Conservation (phyloP, 2,888 invertebrate genomes). For the Eupeodes luniger region DNA sequence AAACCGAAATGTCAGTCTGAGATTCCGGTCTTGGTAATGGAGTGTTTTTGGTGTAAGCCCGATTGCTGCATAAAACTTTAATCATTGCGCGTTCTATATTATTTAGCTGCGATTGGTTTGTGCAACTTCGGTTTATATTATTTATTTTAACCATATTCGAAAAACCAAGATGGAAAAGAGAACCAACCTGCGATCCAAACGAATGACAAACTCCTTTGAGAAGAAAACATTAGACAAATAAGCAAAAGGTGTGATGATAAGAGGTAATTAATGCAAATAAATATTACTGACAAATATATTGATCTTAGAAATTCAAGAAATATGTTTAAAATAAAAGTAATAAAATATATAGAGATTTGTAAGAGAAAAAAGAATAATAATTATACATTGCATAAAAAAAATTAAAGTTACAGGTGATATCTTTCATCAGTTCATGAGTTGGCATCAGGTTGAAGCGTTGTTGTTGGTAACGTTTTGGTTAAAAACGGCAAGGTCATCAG, state of each 20-base stretch:
- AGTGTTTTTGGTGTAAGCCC: no score
- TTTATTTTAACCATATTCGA: no score
- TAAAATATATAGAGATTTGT: neutral
- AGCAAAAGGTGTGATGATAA: constrained; percentile 8
- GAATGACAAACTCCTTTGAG: neutral
- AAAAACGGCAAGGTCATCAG: constrained; percentile 11
- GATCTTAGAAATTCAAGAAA: neutral
- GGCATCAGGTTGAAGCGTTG: neutral
- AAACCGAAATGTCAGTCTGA: no score
- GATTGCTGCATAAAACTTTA: no score
- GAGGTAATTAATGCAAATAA: neutral
- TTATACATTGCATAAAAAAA: neutral
- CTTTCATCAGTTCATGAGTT: neutral
- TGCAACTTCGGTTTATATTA: no score
- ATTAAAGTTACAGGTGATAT: neutral
- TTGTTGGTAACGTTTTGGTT: constrained; percentile 6
- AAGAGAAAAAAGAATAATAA: neutral
- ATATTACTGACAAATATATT: neutral
- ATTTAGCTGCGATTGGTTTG: no score
- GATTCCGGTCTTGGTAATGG: no score
- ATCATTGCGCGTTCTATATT: no score
- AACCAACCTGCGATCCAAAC: no score
- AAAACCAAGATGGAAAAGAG: no score
- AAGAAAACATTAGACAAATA: neutral
- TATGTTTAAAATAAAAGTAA: neutral